Percentiles rank a stretch among this genome's conserved stretches.
phyloP scores from a whole-genome alignment of 2,888 invertebrate species.

The Rhingia campestris region DNA sequence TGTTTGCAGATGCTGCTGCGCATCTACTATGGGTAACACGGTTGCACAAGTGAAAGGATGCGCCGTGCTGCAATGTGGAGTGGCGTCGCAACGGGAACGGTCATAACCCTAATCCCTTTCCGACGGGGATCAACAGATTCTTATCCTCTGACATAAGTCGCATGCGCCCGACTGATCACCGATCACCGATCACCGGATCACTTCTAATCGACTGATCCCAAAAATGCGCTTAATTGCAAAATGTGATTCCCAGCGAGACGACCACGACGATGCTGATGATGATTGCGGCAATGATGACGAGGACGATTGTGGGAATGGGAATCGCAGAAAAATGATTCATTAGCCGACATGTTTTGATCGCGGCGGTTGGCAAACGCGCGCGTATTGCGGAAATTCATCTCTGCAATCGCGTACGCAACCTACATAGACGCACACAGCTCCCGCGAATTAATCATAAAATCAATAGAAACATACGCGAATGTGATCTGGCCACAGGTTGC shows the following conservation, averaged over 20 bases:
- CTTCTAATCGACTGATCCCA: conserved; percentile 28
- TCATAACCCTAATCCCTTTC: conserved; percentile 68
- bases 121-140: conserved; percentile 45
- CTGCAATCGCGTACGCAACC: conserved; percentile 20
- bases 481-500: conserved; percentile 64
- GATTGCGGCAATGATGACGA: conserved; percentile 9
- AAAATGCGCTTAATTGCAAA: conserved; percentile 60
- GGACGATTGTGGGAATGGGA: conserved; percentile 60
- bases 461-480: conserved; percentile 56
- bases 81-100: background rate
- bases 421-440: conserved; percentile 20
- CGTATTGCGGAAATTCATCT: conserved; percentile 48
- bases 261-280: conserved; percentile 6
- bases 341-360: conserved; percentile 67
- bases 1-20: conserved; percentile 32
- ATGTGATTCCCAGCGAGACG: conserved; percentile 15
- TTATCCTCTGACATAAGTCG: conserved; percentile 43
- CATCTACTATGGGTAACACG: conserved; percentile 50
- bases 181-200: conserved; percentile 1
- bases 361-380: conserved; percentile 15
- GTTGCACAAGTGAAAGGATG: conserved; percentile 68
- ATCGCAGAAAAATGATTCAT: conserved; percentile 57
- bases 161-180: conserved; percentile 11
- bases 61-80: background rate
- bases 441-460: conserved; percentile 67